Conservation (phyloP, 1,140 invertebrate species). For the Drosophila neocordata region DNA sequence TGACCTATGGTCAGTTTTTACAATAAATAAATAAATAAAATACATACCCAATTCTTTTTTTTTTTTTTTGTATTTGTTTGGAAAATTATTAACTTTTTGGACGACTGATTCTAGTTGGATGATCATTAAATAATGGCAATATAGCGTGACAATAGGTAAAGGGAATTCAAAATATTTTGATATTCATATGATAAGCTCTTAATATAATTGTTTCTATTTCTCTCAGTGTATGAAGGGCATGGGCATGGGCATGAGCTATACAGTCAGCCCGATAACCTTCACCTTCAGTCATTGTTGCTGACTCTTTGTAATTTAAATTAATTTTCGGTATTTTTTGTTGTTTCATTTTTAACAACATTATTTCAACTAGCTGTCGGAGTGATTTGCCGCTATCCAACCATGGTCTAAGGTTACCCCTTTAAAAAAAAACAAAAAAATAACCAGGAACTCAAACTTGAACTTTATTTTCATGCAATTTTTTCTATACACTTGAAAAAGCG, state of each 20-base stretch:
- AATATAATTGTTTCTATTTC: not conserved
- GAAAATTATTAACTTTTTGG: slow-evolving; percentile 20
- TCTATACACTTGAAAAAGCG: not conserved
- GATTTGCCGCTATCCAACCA: slow-evolving; percentile 34
- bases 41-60: too few relatives aligned
- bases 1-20: slow-evolving; percentile 38
- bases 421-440: not conserved
- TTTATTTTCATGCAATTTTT: not conserved
- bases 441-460: not conserved
- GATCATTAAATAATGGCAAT: slow-evolving; percentile 44
- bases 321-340: slow-evolving; percentile 32
- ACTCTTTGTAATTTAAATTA: slow-evolving; percentile 69
- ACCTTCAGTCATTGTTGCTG: slow-evolving; percentile 58
- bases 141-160: slow-evolving; percentile 25
- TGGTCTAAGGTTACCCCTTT: slow-evolving; percentile 68
- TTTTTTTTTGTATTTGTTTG: slow-evolving; percentile 14
- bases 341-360: slow-evolving; percentile 55
- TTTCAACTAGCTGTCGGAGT: slow-evolving; percentile 41
- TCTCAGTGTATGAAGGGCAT: slow-evolving; percentile 3
- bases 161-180: not conserved
- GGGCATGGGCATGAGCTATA: not conserved
- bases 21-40: too few relatives aligned
- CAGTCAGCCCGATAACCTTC: slow-evolving; percentile 49
- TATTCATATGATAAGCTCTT: too few relatives aligned
- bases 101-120: not conserved